phyloP scores from a whole-genome alignment of 1,140 invertebrate genomes.

The Leptinotarsa undecemlineata region DNA sequence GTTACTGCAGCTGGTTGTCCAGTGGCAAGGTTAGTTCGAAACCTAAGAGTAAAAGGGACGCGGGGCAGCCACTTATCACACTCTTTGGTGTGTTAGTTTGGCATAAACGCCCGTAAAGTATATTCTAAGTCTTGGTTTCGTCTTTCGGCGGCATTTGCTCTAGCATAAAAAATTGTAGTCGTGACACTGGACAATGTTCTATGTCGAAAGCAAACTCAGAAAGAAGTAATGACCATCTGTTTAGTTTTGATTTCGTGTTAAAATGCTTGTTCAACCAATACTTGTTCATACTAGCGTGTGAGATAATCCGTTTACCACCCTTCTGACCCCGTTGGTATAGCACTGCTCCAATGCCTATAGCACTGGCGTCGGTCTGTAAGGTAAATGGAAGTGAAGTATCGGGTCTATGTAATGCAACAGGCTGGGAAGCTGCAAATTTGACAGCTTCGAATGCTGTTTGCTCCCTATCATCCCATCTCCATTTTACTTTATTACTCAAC shows the following conservation, averaged over 20 bases:
- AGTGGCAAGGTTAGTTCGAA: neutral
- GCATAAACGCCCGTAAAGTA: neutral
- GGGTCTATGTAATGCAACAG: slow-evolving; percentile 35
- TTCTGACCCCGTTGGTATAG: slow-evolving; percentile 26
- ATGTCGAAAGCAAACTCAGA: too few species aligned
- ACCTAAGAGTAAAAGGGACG: neutral
- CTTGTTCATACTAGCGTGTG: slow-evolving; percentile 36
- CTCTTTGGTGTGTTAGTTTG: neutral
- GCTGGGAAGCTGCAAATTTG: slow-evolving; percentile 41
- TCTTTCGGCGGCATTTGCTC: slow-evolving; percentile 8
- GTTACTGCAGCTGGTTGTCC: neutral
- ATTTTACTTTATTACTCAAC: slow-evolving; percentile 29
- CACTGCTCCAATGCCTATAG: slow-evolving; percentile 28
- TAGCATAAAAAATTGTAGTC: neutral
- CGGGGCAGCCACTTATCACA: neutral
- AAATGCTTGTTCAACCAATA: too few species aligned
- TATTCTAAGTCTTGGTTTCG: neutral
- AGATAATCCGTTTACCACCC: slow-evolving; percentile 9
- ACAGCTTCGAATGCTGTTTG: slow-evolving; percentile 40
- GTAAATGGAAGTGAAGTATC: slow-evolving; percentile 28
- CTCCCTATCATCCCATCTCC: slow-evolving; percentile 14
- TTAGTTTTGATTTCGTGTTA: too few species aligned
- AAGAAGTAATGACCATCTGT: too few species aligned
- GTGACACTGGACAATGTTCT: too few species aligned
- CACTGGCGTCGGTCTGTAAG: slow-evolving; percentile 29